A percentile compares a stretch with the other conserved stretches of the same genome.
Conservation (phyloP, 2,888 invertebrate species). For the Diarsia mendica region DNA sequence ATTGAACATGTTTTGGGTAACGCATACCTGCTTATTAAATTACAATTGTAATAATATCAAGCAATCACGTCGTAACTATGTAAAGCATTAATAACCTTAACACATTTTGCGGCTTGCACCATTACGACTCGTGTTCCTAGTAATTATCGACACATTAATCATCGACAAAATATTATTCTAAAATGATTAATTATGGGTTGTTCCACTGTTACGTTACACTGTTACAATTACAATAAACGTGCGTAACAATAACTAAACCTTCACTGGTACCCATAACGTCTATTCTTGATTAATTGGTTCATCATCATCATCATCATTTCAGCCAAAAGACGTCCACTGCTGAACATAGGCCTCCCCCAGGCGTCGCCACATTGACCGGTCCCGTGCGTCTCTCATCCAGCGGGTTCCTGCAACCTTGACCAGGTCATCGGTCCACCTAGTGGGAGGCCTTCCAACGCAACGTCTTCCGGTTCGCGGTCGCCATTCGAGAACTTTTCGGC, state of each 20-base stretch:
- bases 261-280: conserved; percentile 38
- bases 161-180: conserved; percentile 77
- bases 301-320: no score
- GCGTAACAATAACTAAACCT: conserved; percentile 68
- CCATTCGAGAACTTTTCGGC: no score
- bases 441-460: no score
- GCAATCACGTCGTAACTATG: conserved; percentile 66
- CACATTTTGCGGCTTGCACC: conserved; percentile 71
- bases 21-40: conserved; percentile 61
- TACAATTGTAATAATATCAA: conserved; percentile 65
- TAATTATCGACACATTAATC: conserved; percentile 82
- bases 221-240: conserved; percentile 65
- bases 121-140: conserved; percentile 73
- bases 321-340: no score
- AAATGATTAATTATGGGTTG: conserved; percentile 80
- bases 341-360: no score
- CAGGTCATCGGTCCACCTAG: no score
- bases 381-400: no score
- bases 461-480: no score
- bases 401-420: no score
- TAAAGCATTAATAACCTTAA: conserved; percentile 72
- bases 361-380: no score
- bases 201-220: conserved; percentile 71
- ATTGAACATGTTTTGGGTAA: conserved; percentile 62
- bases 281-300: conserved; percentile 13